Evolutionary conservation across 1,140 invertebrate species (phyloP).

Genomic region (Rhagoletis pomonella): DNA sequence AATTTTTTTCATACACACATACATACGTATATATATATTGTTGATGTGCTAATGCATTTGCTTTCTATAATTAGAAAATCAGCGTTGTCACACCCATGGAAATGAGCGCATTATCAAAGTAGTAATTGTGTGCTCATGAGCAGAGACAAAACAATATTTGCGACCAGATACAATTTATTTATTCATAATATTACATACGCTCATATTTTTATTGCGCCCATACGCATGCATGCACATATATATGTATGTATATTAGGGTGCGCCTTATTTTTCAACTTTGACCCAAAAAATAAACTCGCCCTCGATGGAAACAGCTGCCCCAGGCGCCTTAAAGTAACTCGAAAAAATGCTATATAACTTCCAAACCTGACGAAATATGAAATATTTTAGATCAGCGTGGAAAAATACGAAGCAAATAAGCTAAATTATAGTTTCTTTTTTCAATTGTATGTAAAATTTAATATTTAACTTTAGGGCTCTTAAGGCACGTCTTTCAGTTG

Average conservation of each 20-base stretch:
- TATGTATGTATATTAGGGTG: background rate
- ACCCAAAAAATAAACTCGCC: too few relatives aligned
- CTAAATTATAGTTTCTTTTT: too few relatives aligned
- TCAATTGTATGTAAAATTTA: too few relatives aligned
- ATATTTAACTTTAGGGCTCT: too few relatives aligned
- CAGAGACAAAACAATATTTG: slow-evolving; percentile 20
- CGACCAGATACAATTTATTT: background rate
- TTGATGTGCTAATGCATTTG: slow-evolving; percentile 31
- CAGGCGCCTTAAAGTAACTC: too few relatives aligned
- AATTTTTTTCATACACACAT: background rate
- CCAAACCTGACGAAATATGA: too few relatives aligned
- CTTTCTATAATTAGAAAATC: slow-evolving; percentile 46
- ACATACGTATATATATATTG: background rate
- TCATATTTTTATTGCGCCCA: background rate
- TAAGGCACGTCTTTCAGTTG: too few relatives aligned
- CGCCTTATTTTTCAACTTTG: too few relatives aligned
- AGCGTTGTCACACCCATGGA: slow-evolving; percentile 40
- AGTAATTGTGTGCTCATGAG: background rate
- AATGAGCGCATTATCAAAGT: slow-evolving; percentile 38
- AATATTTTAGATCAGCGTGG: too few relatives aligned
- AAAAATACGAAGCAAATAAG: too few relatives aligned
- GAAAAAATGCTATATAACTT: too few relatives aligned
- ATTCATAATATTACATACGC: background rate
- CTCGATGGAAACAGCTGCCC: too few relatives aligned
- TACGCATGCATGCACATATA: background rate